Evolutionary conservation across 64 coral and sea anemone species (phyloP).

Genomic region (Acropora yongei): DNA sequence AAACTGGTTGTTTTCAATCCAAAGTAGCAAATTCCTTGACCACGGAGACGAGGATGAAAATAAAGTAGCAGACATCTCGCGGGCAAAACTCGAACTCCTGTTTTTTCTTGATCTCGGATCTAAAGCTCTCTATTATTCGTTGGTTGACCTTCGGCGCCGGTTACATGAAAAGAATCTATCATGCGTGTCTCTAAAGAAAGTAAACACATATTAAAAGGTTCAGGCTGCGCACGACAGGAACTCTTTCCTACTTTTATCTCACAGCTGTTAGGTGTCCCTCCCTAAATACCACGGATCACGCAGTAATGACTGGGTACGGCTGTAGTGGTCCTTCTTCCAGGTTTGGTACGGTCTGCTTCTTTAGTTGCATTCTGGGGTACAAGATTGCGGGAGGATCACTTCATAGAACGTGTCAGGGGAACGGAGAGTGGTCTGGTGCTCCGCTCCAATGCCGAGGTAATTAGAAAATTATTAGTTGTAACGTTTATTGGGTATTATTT

Average conservation of each 20-base stretch:
- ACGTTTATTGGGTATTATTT: not conserved
- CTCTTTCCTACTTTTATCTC: constrained; percentile 1
- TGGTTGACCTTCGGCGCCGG: not conserved
- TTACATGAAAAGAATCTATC: not conserved
- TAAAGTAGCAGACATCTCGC: too few species aligned
- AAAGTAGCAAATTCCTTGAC: too few species aligned
- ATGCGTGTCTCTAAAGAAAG: not conserved
- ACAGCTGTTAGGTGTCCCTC: constrained; percentile 33
- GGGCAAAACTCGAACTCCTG: too few species aligned
- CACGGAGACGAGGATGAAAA: too few species aligned
- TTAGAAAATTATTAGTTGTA: not conserved
- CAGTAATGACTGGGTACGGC: constrained; percentile 10
- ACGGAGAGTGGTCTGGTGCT: constrained; percentile 39
- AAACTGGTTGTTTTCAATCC: too few species aligned
- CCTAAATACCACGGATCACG: constrained; percentile 1
- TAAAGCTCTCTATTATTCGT: not conserved
- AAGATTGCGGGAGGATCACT: constrained; percentile 8
- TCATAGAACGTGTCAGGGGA: constrained; percentile 38
- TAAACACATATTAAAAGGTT: not conserved
- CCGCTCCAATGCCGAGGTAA: constrained; percentile 49
- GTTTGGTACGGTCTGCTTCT: constrained; percentile 45
- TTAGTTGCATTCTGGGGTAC: constrained; percentile 51
- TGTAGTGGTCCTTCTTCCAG: constrained; percentile 20
- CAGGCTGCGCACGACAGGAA: not conserved
- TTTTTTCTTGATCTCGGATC: not conserved